A percentile compares a stretch with the other conserved stretches of the same genome.
Evolutionary conservation across 2,888 invertebrate genomes (phyloP).

Genomic region (Cantharis rustica): DNA sequence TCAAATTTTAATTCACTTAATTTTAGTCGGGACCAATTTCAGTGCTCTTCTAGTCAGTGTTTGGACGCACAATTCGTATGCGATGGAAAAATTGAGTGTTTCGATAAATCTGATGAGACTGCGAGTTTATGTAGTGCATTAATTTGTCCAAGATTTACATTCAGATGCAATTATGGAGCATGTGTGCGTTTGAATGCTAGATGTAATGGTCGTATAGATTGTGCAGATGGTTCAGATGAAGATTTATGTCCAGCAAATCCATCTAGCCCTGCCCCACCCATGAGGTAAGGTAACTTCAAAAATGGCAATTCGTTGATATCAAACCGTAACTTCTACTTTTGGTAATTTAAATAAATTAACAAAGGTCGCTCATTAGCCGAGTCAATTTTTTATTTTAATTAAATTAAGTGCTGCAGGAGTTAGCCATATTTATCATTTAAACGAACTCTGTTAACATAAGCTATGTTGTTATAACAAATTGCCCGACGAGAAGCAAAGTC

Average conservation of each 20-base stretch:
- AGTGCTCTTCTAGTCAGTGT: slow-evolving; percentile 50
- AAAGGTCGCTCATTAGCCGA: neutral
- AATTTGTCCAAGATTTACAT: slow-evolving; percentile 41
- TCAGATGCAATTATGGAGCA: slow-evolving; percentile 47
- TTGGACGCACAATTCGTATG: slow-evolving; percentile 51
- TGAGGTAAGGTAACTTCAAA: neutral
- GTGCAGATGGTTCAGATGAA: slow-evolving; percentile 61
- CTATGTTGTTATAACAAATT: neutral
- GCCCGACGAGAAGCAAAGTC: neutral
- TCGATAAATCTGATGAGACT: slow-evolving; percentile 57
- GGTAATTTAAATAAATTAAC: neutral
- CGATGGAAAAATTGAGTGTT: slow-evolving; percentile 55
- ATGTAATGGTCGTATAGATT: slow-evolving; percentile 61
- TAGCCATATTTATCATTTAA: neutral
- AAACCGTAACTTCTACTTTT: neutral
- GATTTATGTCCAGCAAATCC: neutral
- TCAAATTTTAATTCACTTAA: neutral
- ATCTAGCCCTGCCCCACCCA: neutral
- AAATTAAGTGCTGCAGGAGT: neutral
- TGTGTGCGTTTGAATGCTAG: slow-evolving; percentile 53
- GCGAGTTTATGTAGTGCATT: slow-evolving; percentile 11
- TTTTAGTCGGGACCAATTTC: neutral
- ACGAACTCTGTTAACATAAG: neutral
- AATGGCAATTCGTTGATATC: no score
- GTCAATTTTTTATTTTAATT: neutral